A percentile compares a stretch with the other conserved stretches of the same genome.
Conservation (phyloP, 1,140 invertebrate genomes). For the Aphelinus certus region DNA sequence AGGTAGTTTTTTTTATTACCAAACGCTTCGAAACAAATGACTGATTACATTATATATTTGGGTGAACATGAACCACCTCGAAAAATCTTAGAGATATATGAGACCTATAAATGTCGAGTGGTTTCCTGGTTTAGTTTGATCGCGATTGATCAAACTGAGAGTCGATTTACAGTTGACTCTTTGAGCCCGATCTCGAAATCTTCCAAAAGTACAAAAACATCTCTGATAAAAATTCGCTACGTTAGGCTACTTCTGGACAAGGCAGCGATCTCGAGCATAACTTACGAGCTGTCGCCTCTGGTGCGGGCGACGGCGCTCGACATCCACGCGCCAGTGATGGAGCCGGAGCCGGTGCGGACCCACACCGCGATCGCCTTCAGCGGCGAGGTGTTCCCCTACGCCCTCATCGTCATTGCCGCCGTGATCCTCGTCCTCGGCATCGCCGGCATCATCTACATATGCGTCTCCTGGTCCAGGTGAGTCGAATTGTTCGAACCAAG, state of each 20-base stretch:
- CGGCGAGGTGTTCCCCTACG: conserved; percentile 84
- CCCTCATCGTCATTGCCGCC: conserved; percentile 85
- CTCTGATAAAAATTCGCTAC: too few species aligned
- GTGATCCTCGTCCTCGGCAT: conserved; percentile 87
- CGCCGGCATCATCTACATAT: conserved; percentile 89
- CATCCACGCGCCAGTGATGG: conserved; percentile 74
- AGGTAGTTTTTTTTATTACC: too few species aligned
- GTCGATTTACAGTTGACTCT: too few species aligned
- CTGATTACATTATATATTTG: too few species aligned
- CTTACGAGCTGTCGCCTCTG: conserved; percentile 72
- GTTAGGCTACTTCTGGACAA: conserved; percentile 68
- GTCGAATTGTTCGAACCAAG: conserved; percentile 27
- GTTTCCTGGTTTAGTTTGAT: too few species aligned
- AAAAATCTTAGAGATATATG: too few species aligned
- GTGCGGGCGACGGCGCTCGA: conserved; percentile 74
- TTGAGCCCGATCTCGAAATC: too few species aligned
- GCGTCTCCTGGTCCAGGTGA: conserved; percentile 91
- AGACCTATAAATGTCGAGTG: too few species aligned
- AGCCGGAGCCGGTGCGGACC: conserved; percentile 59
- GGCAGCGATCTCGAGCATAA: conserved; percentile 71
- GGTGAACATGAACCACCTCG: too few species aligned
- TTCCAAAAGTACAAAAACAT: too few species aligned
- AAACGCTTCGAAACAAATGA: too few species aligned
- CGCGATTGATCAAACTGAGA: too few species aligned
- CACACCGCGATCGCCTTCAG: conserved; percentile 72